phyloP scores from a whole-genome alignment of 2,797 vertebrate genomes.

The Tamandua tetradactyla region DNA sequence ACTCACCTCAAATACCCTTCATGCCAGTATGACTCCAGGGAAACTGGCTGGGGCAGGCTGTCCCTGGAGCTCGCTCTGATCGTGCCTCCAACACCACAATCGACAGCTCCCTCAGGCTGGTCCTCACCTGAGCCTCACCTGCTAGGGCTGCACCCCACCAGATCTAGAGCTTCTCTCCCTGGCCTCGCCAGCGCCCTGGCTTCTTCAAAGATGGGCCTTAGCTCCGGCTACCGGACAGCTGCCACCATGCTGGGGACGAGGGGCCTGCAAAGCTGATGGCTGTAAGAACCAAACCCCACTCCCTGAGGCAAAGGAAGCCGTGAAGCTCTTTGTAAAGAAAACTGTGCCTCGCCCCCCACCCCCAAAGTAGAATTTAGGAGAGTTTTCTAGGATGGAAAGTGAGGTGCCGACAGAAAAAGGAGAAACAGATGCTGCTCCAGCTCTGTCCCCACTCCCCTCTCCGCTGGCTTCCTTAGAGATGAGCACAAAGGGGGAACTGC shows the following conservation, averaged over 20 bases:
- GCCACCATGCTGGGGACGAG: neutral
- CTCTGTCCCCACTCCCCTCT: neutral
- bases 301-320: neutral
- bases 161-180: neutral
- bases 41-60: neutral
- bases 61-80: neutral
- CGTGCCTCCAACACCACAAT: neutral
- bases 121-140: neutral
- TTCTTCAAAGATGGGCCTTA: neutral
- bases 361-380: neutral
- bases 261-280: neutral
- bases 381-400: neutral
- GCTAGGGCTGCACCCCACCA: neutral
- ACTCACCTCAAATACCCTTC: neutral
- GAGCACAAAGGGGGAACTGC: neutral
- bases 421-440: neutral
- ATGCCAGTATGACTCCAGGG: neutral
- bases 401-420: neutral
- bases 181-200: accelerated
- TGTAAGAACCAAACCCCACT: neutral
- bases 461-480: neutral
- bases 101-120: neutral
- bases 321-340: neutral
- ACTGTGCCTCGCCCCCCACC: neutral
- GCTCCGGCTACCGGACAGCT: neutral